Evolutionary conservation across 2,113 vertebrate species (phyloP), one percentile per base, ranked within the genome.

Genomic region (Bufo bufo): DNA sequence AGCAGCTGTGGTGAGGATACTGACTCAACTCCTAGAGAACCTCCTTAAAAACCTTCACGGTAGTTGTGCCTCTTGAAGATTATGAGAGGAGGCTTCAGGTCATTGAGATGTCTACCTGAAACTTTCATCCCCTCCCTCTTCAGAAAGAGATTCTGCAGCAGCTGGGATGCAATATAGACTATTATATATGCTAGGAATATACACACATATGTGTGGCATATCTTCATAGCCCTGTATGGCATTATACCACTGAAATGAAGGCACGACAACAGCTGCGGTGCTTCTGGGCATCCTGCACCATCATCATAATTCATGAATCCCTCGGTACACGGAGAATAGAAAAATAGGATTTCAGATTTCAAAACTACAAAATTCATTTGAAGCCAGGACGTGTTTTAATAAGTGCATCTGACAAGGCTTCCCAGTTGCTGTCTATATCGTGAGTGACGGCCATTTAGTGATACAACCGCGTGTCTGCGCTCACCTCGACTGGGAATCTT

Each of bases 401-500:
- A 75, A 75, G 72, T 19, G 33, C 47, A 45, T 12, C 79, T 43
- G 79, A 77, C 52, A 77, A 63, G 58, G 83, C 33, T 63, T 71
- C 49, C 56, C 63, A n/a, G 7, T 69, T 17, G 20, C 85, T 33
- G 47, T 61, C 13, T 72, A 33, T 10, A 59, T 9, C 9, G 45
- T 65, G 66, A 82, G 69, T 69, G 50, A 69, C 45, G 74, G 56
- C 45, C 45, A 80, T 65, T 74, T 59, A 54, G 78, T 72, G 59
- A 88, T 33, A 83, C 33, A 8, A 23, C 10, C 17, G 50, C 82
- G 58, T 50, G 65, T 77, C 54, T 50, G 19, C 74, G 94, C 97
- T 97, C 93, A 98, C 98, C 97, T 99, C 98, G 33, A 99, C 97
- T 0, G 97, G 98, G 93, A 96, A 99, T 83, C 96, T 96, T 89